phyloP scores from a whole-genome alignment of 1,140 invertebrate species.

The Leptinotarsa texana region DNA sequence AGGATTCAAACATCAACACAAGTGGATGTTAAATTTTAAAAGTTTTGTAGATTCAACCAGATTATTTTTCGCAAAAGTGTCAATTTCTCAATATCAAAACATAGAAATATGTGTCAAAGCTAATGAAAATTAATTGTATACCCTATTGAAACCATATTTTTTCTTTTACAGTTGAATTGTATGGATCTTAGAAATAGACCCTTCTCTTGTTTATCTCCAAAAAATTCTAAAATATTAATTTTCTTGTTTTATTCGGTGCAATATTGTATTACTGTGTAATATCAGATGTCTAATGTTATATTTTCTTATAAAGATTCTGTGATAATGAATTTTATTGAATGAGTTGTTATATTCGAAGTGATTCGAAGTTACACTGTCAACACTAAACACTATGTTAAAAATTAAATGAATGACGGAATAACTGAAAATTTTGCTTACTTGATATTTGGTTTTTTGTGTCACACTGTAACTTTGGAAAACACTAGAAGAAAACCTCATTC shows the following conservation, averaged over 20 bases:
- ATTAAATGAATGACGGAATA: too few relatives aligned
- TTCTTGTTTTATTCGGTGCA: not conserved
- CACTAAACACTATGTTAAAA: not conserved
- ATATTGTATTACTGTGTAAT: constrained; percentile 6
- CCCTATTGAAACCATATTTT: too few relatives aligned
- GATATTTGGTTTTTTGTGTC: not conserved
- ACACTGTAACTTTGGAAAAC: constrained; percentile 1
- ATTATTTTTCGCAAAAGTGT: not conserved
- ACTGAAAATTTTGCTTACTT: too few relatives aligned
- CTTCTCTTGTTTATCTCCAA: not conserved
- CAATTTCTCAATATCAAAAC: too few relatives aligned
- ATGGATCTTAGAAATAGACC: constrained; percentile 6
- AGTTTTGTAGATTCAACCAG: constrained; percentile 11
- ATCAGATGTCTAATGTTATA: constrained; percentile 9
- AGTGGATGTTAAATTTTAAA: not conserved
- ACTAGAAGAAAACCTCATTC: not conserved
- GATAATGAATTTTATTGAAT: not conserved
- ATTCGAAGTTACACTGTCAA: not conserved
- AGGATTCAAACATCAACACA: not conserved
- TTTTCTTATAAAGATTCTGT: constrained; percentile 8
- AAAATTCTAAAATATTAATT: not conserved
- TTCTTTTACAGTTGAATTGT: constrained; percentile 13
- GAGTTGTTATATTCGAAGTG: not conserved
- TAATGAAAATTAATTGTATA: too few relatives aligned
- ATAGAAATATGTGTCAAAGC: too few relatives aligned